Evolutionary conservation across 1,140 invertebrate species (phyloP).

Genomic region (Apis cerana): DNA sequence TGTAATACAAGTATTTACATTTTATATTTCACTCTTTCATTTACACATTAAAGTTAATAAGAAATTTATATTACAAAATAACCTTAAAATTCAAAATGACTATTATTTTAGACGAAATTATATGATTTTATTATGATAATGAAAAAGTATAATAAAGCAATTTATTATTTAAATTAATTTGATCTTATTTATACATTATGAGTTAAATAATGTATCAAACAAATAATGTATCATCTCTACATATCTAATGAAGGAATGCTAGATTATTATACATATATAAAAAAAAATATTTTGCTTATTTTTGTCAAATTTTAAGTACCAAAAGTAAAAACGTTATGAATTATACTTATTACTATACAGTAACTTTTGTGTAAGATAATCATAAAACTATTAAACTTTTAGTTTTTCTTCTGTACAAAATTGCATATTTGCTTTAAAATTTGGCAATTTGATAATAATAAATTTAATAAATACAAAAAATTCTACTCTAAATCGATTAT

Average conservation of each 20-base stretch:
- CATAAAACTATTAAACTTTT: conserved; percentile 11
- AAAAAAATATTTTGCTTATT: conserved; percentile 7
- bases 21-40: not conserved
- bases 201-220: no score
- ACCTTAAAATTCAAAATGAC: not conserved
- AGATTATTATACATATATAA: conserved; percentile 8
- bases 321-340: conserved; percentile 43
- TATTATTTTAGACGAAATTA: conserved; percentile 31
- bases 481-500: conserved; percentile 79
- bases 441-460: conserved; percentile 15
- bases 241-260: conserved; percentile 20
- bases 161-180: conserved; percentile 2
- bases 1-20: not conserved
- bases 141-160: conserved; percentile 41
- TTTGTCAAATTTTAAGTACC: conserved; percentile 20
- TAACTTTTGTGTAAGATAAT: not conserved
- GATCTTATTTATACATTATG: not conserved
- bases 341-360: not conserved
- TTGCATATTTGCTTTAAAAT: not conserved
- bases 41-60: conserved; percentile 27
- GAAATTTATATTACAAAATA: conserved; percentile 30
- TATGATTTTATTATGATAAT: not conserved
- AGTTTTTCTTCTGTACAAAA: not conserved
- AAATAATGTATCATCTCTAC: conserved; percentile 10
- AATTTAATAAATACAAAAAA: conserved; percentile 18